Evolutionary conservation across 1,140 invertebrate species (phyloP).

Genomic region (Drosophila parvula): DNA sequence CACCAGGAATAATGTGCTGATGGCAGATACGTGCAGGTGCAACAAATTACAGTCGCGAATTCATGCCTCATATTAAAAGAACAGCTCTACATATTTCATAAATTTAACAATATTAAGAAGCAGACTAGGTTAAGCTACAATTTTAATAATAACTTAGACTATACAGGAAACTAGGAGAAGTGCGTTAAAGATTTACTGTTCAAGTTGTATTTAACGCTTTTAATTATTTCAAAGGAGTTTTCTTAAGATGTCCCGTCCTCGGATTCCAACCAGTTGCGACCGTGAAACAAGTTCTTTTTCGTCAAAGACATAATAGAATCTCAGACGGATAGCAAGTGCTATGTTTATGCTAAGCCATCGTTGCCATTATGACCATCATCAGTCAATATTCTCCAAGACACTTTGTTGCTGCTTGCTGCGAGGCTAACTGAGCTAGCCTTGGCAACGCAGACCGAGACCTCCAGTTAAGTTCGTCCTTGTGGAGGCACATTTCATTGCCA

Average conservation of each 20-base stretch:
- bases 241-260: background rate
- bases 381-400: constrained; percentile 16
- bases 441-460: constrained; percentile 13
- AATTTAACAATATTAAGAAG: background rate
- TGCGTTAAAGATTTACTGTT: too few species aligned
- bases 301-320: background rate
- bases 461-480: constrained; percentile 7
- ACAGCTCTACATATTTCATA: background rate
- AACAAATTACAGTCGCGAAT: constrained; percentile 24
- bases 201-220: background rate
- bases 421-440: constrained; percentile 39
- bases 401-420: constrained; percentile 24
- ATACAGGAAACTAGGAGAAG: background rate
- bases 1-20: constrained; percentile 58
- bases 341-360: constrained; percentile 49
- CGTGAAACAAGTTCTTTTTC: background rate
- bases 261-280: background rate
- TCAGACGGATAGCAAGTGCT: constrained; percentile 9
- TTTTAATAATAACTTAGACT: background rate
- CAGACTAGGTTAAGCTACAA: background rate
- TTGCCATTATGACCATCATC: constrained; percentile 42
- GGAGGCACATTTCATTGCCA: constrained; percentile 33
- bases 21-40: constrained; percentile 67
- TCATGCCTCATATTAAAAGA: background rate
- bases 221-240: background rate